Base-by-base conservation (phyloP, 2,113 vertebrate species). In the Etheostoma spectabile region DNA sequence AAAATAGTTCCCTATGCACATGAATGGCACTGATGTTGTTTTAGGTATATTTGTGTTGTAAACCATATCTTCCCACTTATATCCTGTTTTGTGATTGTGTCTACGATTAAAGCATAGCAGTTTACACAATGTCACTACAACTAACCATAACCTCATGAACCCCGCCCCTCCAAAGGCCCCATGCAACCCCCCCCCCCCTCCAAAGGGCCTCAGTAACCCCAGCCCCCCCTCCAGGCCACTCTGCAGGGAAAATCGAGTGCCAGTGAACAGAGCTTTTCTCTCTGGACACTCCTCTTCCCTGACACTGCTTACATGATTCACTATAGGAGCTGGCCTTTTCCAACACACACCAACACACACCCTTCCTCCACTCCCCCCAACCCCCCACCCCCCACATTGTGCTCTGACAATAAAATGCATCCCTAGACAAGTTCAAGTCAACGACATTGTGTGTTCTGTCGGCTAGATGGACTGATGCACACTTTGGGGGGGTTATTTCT, bases 241-340 rank as follows among this genome's bases (percentile, higher is more conserved):
- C 71, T 18, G 46, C 57, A 55, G 72, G 61, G 70, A 61, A n/a
- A 75, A 75, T 60, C 24, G 13, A 15, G n/a, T 27, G 71, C 69
- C 57, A 63, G 5, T 46, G 71, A n/a, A 69, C 63, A 78, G 69
- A 77, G 88, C 82, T 83, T 84, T 82, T 27, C 85, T 27, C 33
- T 8, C 5, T 15, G 30, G 38, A 65, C 63, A 52, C 60, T 38
- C 74, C 76, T 73, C 80, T 55, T 80, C 67, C 77, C 70, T 79
- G 88, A 89, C 82, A 63, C n/a, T n/a, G 65, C 77, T 67, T 6
- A 53, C 33, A 0, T 49, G 73, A 85, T 63, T 27, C 68, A 30
- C 71, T n/a, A n/a, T 49, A 70, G 79, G 85, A 77, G 77, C 76
- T 68, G 63, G 85, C 82, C 57, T 67, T 70, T 57, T 46, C 59